Evolutionary conservation across 2,113 vertebrate species (phyloP), one percentile per base, ranked within the genome.

Genomic region (Perca schrenkii): DNA sequence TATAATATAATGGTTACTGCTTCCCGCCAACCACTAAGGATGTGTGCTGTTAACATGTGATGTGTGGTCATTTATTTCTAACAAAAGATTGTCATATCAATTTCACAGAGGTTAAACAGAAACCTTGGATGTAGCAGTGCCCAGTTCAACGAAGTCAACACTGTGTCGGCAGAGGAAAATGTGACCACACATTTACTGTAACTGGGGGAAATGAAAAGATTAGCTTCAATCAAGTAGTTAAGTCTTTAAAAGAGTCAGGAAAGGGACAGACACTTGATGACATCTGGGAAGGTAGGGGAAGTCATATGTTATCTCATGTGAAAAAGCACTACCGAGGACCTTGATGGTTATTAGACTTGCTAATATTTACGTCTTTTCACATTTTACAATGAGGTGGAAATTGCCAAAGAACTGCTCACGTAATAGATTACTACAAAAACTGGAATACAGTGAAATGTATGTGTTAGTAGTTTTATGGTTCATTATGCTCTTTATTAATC

Each of bases 301-400:
- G 74, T 82, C 61, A 77, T 4, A 52, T 64, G 76, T 67, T 28
- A 47, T 47, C 34, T 75, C 76, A 85, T 43, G 54, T 87, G 56
- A 75, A 66, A 22, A 6, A 80, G 40, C 49, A 43, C 15, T 16
- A 70, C 69, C 15, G 15, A 49, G 43, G 47, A 74, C 34, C 34
- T 74, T 69, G 3, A 64, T 10, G 54, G 22, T 17, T 63, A 36
- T 34, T 46, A 65, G n/a, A 53, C 13, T 8, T 56, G 47, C 3
- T 14, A n/a, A 28, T 12, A 34, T 57, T 65, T 50, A 40, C 10
- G 8, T 19, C 52, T 63, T 61, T 64, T 19, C 2, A 46, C 4
- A 40, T 47, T 40, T 70, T 66, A 57, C 21, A 72, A 15, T 49
- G 3, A n/a, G 2, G 7, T 56, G 11, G 47, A 13, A 58, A 54